Evolutionary conservation across 2,113 vertebrate genomes (phyloP).

Genomic region (Tragulus kanchil): DNA sequence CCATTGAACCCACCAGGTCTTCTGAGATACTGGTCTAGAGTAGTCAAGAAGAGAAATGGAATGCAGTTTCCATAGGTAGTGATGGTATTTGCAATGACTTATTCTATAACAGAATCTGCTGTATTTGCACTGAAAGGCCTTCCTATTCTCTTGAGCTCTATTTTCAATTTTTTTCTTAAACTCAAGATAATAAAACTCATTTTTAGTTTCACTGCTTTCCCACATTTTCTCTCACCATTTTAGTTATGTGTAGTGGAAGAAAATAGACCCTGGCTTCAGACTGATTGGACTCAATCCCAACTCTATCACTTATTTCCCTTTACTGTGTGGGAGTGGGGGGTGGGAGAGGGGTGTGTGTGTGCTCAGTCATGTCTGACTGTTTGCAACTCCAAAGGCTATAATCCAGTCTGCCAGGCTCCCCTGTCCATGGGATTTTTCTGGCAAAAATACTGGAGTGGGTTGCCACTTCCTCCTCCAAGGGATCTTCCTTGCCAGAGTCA

Average conservation of each 20-base stretch:
- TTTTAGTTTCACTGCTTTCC: neutral
- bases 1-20: neutral
- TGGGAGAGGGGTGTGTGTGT: neutral
- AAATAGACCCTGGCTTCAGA: neutral
- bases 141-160: neutral
- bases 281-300: neutral
- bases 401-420: neutral
- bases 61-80: neutral
- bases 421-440: neutral
- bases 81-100: neutral
- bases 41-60: neutral
- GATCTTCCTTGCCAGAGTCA: neutral
- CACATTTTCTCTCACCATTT: neutral
- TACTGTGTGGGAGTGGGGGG: neutral
- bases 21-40: neutral
- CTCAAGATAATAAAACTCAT: neutral
- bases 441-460: neutral
- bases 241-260: neutral
- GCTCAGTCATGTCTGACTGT: neutral
- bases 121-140: neutral
- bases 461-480: neutral
- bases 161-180: neutral
- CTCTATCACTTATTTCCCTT: neutral
- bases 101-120: slow-evolving; percentile 9
- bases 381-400: neutral